Evolutionary conservation across 2,113 vertebrate genomes (phyloP).

Genomic region (Coregonus clupeaformis): DNA sequence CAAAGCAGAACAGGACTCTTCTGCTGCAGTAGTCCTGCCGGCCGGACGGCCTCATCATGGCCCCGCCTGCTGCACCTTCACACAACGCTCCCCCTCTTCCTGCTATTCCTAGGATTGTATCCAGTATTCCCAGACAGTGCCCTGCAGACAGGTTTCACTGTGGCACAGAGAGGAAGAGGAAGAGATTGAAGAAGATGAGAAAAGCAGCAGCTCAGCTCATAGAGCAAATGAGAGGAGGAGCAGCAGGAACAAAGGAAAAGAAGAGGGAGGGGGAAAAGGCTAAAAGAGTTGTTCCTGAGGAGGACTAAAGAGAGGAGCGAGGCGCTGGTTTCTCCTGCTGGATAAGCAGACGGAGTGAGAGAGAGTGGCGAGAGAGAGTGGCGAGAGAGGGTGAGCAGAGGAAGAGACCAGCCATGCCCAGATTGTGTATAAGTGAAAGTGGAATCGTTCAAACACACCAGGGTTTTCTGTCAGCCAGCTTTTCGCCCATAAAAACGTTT

Average conservation of each 20-base stretch:
- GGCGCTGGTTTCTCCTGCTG: conserved; percentile 16
- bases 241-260: conserved; percentile 13
- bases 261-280: neutral
- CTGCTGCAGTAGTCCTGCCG: conserved; percentile 67
- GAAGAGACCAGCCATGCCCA: neutral
- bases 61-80: conserved; percentile 53
- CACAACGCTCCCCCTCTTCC: conserved; percentile 59
- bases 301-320: conserved; percentile 18
- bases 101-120: too few species aligned
- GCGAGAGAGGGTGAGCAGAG: conserved; percentile 7
- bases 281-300: neutral
- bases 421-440: neutral
- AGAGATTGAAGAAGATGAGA: conserved; percentile 10
- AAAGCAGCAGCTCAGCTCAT: conserved; percentile 33
- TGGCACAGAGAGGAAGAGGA: conserved; percentile 43
- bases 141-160: conserved; percentile 52
- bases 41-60: conserved; percentile 72
- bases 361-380: neutral
- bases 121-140: conserved; percentile 28
- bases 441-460: too few species aligned
- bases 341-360: neutral
- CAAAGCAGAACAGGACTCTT: conserved; percentile 79
- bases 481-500: too few species aligned
- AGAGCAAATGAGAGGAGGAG: too few species aligned
- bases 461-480: too few species aligned